Conservation (phyloP, 1,140 invertebrate species). For the Hylaeus volcanicus region DNA sequence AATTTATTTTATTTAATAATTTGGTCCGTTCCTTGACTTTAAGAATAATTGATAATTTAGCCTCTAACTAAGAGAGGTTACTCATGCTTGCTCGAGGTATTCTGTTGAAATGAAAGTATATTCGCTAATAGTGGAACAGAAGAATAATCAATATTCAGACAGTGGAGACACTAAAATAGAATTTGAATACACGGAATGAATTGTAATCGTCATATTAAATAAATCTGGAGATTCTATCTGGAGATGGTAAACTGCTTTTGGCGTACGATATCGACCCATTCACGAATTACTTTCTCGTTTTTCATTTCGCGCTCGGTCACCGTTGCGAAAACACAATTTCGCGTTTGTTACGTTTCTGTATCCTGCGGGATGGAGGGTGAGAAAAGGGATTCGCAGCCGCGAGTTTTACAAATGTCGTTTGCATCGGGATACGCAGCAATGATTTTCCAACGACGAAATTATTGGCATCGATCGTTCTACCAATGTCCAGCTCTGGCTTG, state of each 20-base stretch:
- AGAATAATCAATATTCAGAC: too few relatives aligned
- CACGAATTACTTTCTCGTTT: constrained; percentile 6
- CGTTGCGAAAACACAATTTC: not conserved
- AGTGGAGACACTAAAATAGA: too few relatives aligned
- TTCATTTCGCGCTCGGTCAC: not conserved
- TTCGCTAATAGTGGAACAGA: too few relatives aligned
- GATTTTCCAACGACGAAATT: constrained; percentile 18
- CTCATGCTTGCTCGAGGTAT: too few relatives aligned
- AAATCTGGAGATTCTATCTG: not conserved
- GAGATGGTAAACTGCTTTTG: not conserved
- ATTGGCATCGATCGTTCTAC: constrained; percentile 9
- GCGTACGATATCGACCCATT: not conserved
- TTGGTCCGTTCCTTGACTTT: too few relatives aligned
- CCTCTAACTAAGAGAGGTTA: too few relatives aligned
- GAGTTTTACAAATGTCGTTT: constrained; percentile 3
- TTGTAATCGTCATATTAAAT: not conserved
- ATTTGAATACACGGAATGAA: not conserved
- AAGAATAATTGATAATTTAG: too few relatives aligned
- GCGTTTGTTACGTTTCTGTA: not conserved
- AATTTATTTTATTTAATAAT: too few relatives aligned
- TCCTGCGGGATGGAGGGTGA: not conserved
- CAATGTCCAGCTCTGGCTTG: not conserved
- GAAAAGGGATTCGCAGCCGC: not conserved
- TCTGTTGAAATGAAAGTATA: too few relatives aligned
- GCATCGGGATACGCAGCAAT: not conserved